These are phyloP conservation scores for Caenorhabditis virilis DNA, from an alignment of 2,888 invertebrate genomes.

Conservation along the genomic window DNA sequence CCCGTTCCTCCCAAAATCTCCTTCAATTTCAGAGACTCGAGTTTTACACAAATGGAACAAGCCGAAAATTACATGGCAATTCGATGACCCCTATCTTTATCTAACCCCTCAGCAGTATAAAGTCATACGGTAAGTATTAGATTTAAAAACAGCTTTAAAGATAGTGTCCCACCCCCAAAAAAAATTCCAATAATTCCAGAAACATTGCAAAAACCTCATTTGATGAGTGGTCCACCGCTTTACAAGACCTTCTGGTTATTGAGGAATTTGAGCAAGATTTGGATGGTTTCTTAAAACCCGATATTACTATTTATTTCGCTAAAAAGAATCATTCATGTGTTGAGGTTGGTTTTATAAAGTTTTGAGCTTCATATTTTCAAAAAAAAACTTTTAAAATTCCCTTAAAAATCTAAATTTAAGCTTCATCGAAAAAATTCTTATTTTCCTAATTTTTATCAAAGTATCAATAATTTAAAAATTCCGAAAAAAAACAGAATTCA, in stretches of 20 bases:
- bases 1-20: neutral
- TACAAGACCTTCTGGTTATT: constrained; percentile 26
- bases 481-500: neutral
- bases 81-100: constrained; percentile 38
- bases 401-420: too few species aligned
- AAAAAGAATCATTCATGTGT: constrained; percentile 30
- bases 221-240: constrained; percentile 30
- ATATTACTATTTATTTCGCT: constrained; percentile 24
- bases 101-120: constrained; percentile 12
- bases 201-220: constrained; percentile 18
- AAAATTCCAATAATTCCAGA: constrained; percentile 26
- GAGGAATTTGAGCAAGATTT: constrained; percentile 7
- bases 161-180: too few species aligned
- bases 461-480: constrained; percentile 8
- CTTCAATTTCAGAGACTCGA: constrained; percentile 3
- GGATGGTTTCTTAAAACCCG: constrained; percentile 5
- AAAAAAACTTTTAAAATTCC: too few species aligned
- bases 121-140: constrained; percentile 2
- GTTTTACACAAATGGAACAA: too few species aligned
- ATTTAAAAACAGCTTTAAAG: too few species aligned
- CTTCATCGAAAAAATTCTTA: too few species aligned
- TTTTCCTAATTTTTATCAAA: neutral
- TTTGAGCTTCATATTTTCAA: too few species aligned
- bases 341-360: too few species aligned
- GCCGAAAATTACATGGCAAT: constrained; percentile 34